Evolutionary conservation across 2,113 vertebrate species (phyloP).

Genomic region (Lasiurus borealis): DNA sequence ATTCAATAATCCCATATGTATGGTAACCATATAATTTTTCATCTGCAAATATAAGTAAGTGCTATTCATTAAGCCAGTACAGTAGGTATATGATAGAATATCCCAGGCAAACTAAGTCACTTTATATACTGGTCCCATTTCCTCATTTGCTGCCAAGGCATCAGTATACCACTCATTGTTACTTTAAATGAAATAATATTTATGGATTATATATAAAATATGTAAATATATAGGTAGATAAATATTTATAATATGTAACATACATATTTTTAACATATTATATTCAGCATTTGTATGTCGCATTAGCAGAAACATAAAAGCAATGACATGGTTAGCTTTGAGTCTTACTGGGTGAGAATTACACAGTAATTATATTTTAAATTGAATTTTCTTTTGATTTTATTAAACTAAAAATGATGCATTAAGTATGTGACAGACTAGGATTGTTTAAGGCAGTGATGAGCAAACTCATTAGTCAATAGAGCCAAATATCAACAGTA

Average conservation of each 20-base stretch:
- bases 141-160: not conserved
- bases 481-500: too few species aligned
- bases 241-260: not conserved
- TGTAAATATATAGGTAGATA: not conserved
- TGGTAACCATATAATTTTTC: not conserved
- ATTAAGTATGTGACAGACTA: not conserved
- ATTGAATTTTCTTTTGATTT: not conserved
- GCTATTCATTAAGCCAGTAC: not conserved
- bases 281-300: not conserved
- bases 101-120: not conserved
- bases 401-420: not conserved
- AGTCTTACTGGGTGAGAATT: not conserved
- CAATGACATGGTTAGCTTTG: not conserved
- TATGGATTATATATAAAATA: not conserved
- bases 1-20: not conserved
- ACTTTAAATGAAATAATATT: not conserved
- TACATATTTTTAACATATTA: not conserved
- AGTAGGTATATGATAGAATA: not conserved
- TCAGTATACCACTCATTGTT: not conserved
- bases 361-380: conserved; percentile 29
- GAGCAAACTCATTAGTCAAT: too few species aligned
- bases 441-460: not conserved
- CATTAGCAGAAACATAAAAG: not conserved
- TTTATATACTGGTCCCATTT: not conserved
- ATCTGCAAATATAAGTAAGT: not conserved